phyloP scores from a whole-genome alignment of 2,888 invertebrate genomes.

The Hydraecia micacea region DNA sequence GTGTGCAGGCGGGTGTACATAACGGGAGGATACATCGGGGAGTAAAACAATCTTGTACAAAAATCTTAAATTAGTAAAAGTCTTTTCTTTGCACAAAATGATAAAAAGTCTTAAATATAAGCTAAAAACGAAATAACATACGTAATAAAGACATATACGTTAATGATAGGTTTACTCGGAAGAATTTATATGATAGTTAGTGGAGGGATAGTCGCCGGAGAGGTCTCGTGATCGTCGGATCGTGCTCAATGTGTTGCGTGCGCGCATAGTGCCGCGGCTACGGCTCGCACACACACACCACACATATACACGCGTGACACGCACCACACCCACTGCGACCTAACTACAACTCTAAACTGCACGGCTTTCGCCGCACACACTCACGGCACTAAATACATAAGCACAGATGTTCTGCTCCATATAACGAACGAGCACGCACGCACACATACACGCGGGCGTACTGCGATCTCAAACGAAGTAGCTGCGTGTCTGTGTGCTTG shows the following conservation, averaged over 20 bases:
- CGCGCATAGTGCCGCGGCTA: conserved; percentile 62
- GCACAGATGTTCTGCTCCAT: background rate
- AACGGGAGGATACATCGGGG: conserved; percentile 63
- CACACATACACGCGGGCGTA: background rate
- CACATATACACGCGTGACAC: conserved; percentile 6
- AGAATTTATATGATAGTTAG: conserved; percentile 85
- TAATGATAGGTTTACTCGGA: conserved; percentile 88
- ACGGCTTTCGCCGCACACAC: conserved; percentile 17
- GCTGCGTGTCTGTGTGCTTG: background rate
- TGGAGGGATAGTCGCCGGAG: conserved; percentile 64
- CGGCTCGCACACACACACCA: conserved; percentile 12
- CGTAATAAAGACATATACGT: conserved; percentile 91
- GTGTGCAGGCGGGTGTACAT: conserved; percentile 46
- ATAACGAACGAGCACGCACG: background rate
- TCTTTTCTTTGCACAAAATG: conserved; percentile 85
- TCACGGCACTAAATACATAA: background rate
- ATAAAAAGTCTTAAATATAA: conserved; percentile 77
- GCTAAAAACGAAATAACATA: conserved; percentile 87
- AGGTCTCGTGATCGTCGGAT: conserved; percentile 62
- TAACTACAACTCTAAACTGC: conserved; percentile 6
- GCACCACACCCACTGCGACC: conserved; percentile 25
- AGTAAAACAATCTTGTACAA: conserved; percentile 81
- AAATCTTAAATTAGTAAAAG: conserved; percentile 77
- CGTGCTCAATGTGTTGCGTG: conserved; percentile 65
- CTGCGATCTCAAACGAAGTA: background rate